phyloP scores from a whole-genome alignment of 2,888 invertebrate species.

The Standfussiana lucernea region DNA sequence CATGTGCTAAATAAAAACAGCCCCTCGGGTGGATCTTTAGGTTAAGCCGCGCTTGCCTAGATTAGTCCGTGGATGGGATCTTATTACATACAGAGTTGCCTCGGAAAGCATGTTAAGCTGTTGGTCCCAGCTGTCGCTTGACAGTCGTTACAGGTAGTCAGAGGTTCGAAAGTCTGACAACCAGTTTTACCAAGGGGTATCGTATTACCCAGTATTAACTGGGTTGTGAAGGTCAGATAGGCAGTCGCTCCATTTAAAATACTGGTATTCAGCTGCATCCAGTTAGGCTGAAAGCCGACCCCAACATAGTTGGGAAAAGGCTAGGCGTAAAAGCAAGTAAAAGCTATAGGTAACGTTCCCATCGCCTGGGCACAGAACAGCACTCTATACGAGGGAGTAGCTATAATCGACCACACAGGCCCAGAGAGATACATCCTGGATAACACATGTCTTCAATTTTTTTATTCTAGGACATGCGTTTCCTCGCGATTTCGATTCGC shows the following conservation, averaged over 20 bases:
- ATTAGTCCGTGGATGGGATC: not conserved
- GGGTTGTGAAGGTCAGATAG: not conserved
- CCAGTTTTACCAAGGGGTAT: too few relatives aligned
- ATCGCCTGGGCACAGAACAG: not conserved
- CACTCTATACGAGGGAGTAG: not conserved
- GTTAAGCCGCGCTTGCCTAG: too few relatives aligned
- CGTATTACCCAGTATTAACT: too few relatives aligned
- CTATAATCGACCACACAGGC: not conserved
- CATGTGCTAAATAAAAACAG: too few relatives aligned
- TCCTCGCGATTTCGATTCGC: not conserved
- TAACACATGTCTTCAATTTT: not conserved
- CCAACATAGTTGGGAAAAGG: not conserved
- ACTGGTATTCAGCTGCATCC: not conserved
- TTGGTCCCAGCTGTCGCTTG: not conserved
- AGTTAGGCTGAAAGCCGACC: not conserved
- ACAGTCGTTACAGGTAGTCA: not conserved
- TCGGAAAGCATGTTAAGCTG: not conserved
- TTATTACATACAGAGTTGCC: not conserved
- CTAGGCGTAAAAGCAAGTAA: too few relatives aligned
- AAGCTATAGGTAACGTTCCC: too few relatives aligned
- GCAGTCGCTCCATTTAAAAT: not conserved
- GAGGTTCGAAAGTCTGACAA: not conserved
- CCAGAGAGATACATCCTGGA: not conserved
- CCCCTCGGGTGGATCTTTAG: too few relatives aligned
- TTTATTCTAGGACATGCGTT: not conserved